phyloP scores from a whole-genome alignment of 2,888 invertebrate genomes.

The Brenthis ino region DNA sequence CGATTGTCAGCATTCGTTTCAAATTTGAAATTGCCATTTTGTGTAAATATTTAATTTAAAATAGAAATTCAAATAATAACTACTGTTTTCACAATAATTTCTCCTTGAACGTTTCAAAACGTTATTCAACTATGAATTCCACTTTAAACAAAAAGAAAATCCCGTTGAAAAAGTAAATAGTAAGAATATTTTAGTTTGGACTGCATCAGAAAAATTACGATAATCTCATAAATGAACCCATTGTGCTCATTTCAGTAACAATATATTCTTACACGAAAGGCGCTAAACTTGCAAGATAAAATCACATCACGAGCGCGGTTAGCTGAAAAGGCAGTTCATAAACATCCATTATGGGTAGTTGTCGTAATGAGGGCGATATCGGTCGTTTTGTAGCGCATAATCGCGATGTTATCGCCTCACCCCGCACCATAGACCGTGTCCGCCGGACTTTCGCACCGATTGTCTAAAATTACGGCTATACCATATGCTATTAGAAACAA shows the following conservation, averaged over 20 bases:
- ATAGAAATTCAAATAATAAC: too few relatives aligned
- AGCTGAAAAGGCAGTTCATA: constrained; percentile 42
- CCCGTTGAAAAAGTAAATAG: too few relatives aligned
- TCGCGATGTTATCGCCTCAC: constrained; percentile 69
- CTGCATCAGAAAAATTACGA: not conserved
- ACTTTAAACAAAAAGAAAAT: too few relatives aligned
- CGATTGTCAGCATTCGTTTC: constrained; percentile 73
- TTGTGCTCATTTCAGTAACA: constrained; percentile 17
- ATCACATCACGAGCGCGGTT: constrained; percentile 33
- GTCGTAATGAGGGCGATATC: constrained; percentile 70
- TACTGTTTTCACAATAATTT: too few relatives aligned
- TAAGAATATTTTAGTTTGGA: not conserved
- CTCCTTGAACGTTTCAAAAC: too few relatives aligned
- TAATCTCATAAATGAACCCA: constrained; percentile 1
- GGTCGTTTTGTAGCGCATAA: constrained; percentile 78
- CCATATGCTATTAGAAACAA: constrained; percentile 20
- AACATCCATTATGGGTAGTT: constrained; percentile 64
- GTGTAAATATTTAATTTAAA: constrained; percentile 57
- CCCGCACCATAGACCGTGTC: constrained; percentile 54
- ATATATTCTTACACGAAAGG: constrained; percentile 31
- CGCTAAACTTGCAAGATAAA: constrained; percentile 34
- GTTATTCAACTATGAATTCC: too few relatives aligned
- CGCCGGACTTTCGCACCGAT: constrained; percentile 50
- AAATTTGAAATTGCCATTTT: constrained; percentile 76
- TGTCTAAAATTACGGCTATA: constrained; percentile 33